Evolutionary conservation across 2,888 invertebrate species (phyloP).

Genomic region (Cephus nigrinus): DNA sequence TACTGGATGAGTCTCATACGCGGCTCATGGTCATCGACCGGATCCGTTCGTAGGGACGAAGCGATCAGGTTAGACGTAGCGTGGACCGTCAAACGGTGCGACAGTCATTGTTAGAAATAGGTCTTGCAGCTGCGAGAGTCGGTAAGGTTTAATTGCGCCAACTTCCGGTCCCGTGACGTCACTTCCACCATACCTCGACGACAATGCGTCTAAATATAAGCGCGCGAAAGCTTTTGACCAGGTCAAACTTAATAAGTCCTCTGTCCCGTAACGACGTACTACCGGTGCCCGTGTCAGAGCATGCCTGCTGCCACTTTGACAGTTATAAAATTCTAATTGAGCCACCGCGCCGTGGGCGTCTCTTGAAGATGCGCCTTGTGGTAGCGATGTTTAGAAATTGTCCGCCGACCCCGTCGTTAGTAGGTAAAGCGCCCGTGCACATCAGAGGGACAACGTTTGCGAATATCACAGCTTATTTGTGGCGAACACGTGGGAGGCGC

Average conservation of each 20-base stretch:
- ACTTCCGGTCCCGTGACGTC: slow-evolving; percentile 49
- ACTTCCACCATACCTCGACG: slow-evolving; percentile 26
- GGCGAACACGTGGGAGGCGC: background rate
- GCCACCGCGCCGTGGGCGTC: background rate
- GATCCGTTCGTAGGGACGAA: background rate
- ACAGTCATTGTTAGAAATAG: slow-evolving; percentile 39
- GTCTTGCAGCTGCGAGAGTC: slow-evolving; percentile 43
- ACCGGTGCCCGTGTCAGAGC: background rate
- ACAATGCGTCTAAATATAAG: slow-evolving; percentile 32
- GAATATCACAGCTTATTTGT: slow-evolving; percentile 1
- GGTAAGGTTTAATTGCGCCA: slow-evolving; percentile 40
- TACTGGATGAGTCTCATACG: background rate
- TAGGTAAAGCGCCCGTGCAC: background rate
- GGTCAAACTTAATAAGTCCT: background rate
- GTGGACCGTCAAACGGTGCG: background rate
- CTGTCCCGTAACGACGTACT: background rate
- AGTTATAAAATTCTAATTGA: background rate
- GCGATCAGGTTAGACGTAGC: background rate
- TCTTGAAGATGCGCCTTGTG: background rate
- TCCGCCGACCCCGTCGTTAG: background rate
- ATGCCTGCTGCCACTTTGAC: background rate
- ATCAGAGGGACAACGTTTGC: background rate
- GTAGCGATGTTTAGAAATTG: background rate
- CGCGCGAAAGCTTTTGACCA: background rate
- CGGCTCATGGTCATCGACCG: background rate